Base-by-base conservation (phyloP, 2,113 vertebrate species). In the Corynorhinus townsendii region DNA sequence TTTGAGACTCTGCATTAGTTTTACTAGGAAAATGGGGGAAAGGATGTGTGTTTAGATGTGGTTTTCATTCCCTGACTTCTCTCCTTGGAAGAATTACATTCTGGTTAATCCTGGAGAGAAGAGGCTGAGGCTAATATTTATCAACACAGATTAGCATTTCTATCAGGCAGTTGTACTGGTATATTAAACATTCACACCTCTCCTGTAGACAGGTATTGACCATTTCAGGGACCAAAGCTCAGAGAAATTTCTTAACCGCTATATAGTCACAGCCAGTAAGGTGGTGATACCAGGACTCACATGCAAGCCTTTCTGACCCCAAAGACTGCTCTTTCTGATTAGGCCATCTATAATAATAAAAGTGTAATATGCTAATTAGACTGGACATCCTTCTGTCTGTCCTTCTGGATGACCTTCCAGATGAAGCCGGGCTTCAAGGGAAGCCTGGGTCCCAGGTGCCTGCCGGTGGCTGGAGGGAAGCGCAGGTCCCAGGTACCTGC, bases 1-100 rank as follows among this genome's bases (percentile, higher is more conserved):
- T 68, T 73, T 90, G 83, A 30, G n/a, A 35, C 33, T 83, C 45
- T 72, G 9, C 26, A 22, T 28, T 84, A 62, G 12, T 68, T 95
- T 88, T 96, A 54, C 69, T 84, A 75, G 22, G 35, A 94, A 95
- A 92, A 86, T 56, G 35, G 56, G 22, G 47, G 38, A 8, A 89
- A 72, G 2, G 47, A 66, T 19, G 4, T 62, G 6, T 71, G 28
- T 93, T 62, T 91, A 90, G 33, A 54, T 43, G 19, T 91, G 52
- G 7, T 22, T 89, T 89, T 7, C 49, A 38, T 85, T 93, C 45
- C 45, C 40, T 89, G 22, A 68, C 66, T 89, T 80, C n/a, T 85
- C 40, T 10, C 40, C 80, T 89, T 52, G 56, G 73, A 71, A 71
- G 62, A 89, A 89, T 84, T 93, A 56, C 38, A 80, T 56, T 89